Conservation (phyloP, 2,888 invertebrate genomes). For the Heliconius erato region DNA sequence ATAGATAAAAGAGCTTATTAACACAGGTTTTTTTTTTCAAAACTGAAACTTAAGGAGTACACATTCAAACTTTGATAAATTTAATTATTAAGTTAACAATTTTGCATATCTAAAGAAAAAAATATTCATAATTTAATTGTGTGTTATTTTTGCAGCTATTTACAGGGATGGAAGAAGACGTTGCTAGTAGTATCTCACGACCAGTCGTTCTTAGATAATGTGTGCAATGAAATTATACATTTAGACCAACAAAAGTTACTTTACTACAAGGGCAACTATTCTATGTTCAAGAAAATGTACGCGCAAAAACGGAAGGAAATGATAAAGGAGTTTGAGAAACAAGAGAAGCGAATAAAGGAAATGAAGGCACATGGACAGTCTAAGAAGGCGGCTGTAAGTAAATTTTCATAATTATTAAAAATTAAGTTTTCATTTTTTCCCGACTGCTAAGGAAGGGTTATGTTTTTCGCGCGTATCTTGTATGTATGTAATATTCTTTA, state of each 20-base stretch:
- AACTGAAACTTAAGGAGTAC: too few relatives aligned
- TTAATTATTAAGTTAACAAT: not conserved
- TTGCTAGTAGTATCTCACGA: slow-evolving; percentile 99
- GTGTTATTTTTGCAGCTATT: slow-evolving; percentile 88
- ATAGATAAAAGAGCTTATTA: too few relatives aligned
- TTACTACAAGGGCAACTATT: slow-evolving; percentile 99
- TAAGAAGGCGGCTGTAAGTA: slow-evolving; percentile 93
- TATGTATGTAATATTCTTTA: too few relatives aligned
- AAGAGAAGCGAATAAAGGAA: slow-evolving; percentile 97
- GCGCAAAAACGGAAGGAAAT: slow-evolving; percentile 97
- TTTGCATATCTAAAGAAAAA: not conserved
- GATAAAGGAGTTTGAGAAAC: slow-evolving; percentile 98
- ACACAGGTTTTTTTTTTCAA: too few relatives aligned
- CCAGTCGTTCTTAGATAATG: slow-evolving; percentile 99
- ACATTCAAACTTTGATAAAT: too few relatives aligned
- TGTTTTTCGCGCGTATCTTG: too few relatives aligned
- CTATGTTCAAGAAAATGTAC: slow-evolving; percentile 99
- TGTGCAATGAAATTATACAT: slow-evolving; percentile 99
- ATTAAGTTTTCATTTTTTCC: too few relatives aligned
- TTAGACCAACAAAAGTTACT: slow-evolving; percentile 96
- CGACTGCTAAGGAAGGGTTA: too few relatives aligned
- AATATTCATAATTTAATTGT: not conserved
- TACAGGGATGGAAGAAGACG: slow-evolving; percentile 99
- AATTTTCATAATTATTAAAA: slow-evolving; percentile 2
- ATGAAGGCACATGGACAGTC: slow-evolving; percentile 98